Base-by-base conservation (phyloP, 2,797 vertebrate genomes). In the Cynopterus sphinx region DNA sequence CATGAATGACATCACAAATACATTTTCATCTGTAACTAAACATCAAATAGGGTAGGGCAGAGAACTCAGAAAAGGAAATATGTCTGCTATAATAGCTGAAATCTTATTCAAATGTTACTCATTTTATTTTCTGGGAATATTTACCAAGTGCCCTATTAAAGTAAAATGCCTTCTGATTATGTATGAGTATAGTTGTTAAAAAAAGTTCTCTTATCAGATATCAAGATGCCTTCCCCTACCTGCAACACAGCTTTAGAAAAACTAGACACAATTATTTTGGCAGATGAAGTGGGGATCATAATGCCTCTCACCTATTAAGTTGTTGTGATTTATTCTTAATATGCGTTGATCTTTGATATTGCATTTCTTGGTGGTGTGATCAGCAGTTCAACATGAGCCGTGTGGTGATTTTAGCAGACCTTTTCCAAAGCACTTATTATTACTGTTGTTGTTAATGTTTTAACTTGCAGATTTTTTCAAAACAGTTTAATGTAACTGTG, bases 51-150 rank as follows among this genome's bases (percentile, higher is more conserved):
- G 61, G 28, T 13, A 86, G 41, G 39, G 46, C 11, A 59, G 28
- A 43, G 22, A 39, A 15, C 70, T 91, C 63, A 1, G 5, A 73
- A 87, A 88, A 65, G 63, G 70, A 96, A 96, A 94, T 11, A 17
- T 16, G 5, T 81, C 53, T 74, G 43, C 75, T 95, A 28, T 83
- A 87, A 59, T 19, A 33, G 90, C 65, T 71, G 63, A 95, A 95
- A 87, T 63, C 33, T 63, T 63, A 49, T 82, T 96, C 46, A 81
- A 24, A 90, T 92, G 51, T 55, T 71, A 57, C 17, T 90, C 3
- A 1, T 16, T 78, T 93, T 95, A 70, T 93, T 95, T 89, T 75
- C 85, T 87, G 63, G 39, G 53, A 90, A 41, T 73, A 74, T 59
- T 95, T 92, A 79, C 5, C 13, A 49, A 61, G 9, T 65, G 22